Evolutionary conservation across 2,113 vertebrate genomes (phyloP).

Genomic region (Grus americana): DNA sequence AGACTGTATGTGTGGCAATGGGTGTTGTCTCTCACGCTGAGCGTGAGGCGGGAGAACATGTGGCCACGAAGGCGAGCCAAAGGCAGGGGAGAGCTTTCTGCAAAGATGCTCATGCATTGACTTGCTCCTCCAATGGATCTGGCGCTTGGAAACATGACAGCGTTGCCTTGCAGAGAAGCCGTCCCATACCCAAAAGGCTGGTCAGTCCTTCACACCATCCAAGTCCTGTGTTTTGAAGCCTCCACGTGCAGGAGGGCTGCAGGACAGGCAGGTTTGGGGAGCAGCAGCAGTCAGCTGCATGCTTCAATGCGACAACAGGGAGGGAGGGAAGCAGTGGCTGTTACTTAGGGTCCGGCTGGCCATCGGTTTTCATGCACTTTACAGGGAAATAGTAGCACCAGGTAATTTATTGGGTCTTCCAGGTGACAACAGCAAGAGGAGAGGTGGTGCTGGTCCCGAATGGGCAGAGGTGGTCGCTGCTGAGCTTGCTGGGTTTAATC

Average conservation of each 20-base stretch:
- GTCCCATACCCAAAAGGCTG: neutral
- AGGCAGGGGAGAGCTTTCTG: neutral
- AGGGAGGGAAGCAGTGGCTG: neutral
- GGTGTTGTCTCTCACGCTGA: neutral
- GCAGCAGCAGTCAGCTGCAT: neutral
- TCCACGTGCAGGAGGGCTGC: neutral
- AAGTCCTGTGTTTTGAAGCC: neutral
- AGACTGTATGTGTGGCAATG: constrained; percentile 56
- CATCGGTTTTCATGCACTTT: neutral
- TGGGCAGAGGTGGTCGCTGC: neutral
- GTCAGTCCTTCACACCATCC: neutral
- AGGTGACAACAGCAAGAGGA: neutral
- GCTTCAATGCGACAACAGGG: neutral
- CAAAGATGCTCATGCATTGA: neutral
- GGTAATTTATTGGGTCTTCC: neutral
- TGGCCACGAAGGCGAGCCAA: neutral
- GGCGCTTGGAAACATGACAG: accelerated
- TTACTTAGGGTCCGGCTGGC: neutral
- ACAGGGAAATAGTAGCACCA: neutral
- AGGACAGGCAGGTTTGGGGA: neutral
- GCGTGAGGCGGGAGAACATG: neutral
- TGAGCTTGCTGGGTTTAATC: neutral
- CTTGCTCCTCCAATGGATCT: neutral
- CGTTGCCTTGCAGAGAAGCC: neutral
- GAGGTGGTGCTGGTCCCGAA: neutral